phyloP scores from a whole-genome alignment of 2,113 vertebrate species.

The Bostrychus sinensis region DNA sequence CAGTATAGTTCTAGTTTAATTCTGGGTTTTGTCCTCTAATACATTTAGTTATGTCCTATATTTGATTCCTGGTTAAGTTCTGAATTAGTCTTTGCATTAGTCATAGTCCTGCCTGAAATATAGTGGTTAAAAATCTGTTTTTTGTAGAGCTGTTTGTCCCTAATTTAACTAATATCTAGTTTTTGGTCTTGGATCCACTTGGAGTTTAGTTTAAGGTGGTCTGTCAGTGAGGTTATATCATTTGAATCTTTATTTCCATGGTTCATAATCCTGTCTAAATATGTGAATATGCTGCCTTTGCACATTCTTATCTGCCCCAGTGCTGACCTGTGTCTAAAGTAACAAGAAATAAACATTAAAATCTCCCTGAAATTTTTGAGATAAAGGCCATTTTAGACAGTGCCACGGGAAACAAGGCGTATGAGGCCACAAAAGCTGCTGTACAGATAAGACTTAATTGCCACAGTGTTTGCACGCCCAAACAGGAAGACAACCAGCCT shows the following conservation, averaged over 20 bases:
- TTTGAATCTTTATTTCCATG: background rate
- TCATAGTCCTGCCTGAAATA: too few relatives aligned
- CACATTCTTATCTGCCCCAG: background rate
- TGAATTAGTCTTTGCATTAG: too few relatives aligned
- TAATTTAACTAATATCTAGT: too few relatives aligned
- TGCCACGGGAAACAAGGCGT: background rate
- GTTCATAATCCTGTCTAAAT: too few relatives aligned
- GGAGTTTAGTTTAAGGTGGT: too few relatives aligned
- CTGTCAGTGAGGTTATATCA: background rate
- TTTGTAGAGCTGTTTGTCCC: too few relatives aligned
- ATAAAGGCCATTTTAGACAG: background rate
- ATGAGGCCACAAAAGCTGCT: background rate
- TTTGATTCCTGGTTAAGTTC: too few relatives aligned
- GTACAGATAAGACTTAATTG: background rate
- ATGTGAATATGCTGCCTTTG: background rate
- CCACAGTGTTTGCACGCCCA: background rate
- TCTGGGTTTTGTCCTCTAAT: too few relatives aligned
- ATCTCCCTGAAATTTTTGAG: background rate
- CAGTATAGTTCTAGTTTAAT: too few relatives aligned
- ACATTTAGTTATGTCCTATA: too few relatives aligned
- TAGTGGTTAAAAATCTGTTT: too few relatives aligned
- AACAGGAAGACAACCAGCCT: background rate
- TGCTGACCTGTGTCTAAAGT: background rate
- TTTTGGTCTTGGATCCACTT: too few relatives aligned
- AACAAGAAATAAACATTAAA: background rate